Conservation (phyloP, 2,797 vertebrate species). For the Poecilia wingei region DNA sequence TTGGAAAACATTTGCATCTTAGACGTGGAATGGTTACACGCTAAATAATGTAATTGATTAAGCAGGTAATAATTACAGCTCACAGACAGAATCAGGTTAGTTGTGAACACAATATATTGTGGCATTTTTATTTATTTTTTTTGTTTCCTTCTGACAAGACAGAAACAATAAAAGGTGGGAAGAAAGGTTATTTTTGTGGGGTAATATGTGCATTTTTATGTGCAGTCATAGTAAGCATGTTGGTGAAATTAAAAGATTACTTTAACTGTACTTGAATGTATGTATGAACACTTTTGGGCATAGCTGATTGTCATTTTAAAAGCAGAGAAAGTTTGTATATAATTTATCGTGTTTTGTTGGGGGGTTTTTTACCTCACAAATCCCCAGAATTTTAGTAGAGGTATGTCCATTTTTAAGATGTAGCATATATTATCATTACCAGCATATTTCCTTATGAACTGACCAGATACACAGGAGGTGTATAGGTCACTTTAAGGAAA, state of each 20-base stretch:
- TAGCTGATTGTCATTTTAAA: not conserved
- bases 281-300: not conserved
- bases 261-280: not conserved
- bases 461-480: constrained; percentile 6
- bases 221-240: not conserved
- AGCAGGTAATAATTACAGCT: not conserved
- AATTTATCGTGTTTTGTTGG: not conserved
- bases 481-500: constrained; percentile 11
- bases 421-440: not conserved
- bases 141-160: not conserved
- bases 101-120: not conserved
- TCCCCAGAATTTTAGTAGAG: not conserved
- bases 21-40: not conserved
- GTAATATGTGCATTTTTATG: too few relatives aligned
- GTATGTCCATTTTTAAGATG: not conserved
- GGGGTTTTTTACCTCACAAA: not conserved
- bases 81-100: not conserved
- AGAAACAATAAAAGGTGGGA: too few relatives aligned
- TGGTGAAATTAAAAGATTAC: not conserved
- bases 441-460: constrained; percentile 13
- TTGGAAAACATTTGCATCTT: not conserved
- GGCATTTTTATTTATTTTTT: not conserved
- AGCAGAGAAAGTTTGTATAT: not conserved
- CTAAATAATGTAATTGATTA: not conserved
- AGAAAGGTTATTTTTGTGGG: too few relatives aligned